Percentiles rank a stretch among this genome's conserved stretches.
Evolutionary conservation across 92 coral and sea anemone genomes (phyloP).

Genomic region (Heteractis magnifica): DNA sequence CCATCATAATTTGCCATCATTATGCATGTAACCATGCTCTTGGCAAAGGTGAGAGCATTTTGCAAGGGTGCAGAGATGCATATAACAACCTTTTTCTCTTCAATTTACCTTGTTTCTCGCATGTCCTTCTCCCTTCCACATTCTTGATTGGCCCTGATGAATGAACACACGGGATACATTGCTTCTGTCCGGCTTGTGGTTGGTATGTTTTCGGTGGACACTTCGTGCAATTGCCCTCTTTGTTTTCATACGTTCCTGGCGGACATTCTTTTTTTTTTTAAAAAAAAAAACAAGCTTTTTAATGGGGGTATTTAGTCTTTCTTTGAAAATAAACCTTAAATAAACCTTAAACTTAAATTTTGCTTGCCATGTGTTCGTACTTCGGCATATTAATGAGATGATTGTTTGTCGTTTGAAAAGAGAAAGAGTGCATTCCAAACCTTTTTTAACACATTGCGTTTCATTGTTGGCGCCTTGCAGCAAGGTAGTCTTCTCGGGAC

Average conservation of each 20-base stretch:
- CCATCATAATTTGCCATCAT: neutral
- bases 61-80: neutral
- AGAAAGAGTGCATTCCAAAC: neutral
- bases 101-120: conserved; percentile 13
- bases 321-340: too few relatives aligned
- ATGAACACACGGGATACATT: conserved; percentile 16
- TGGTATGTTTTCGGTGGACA: conserved; percentile 21
- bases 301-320: neutral
- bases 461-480: neutral
- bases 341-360: too few relatives aligned
- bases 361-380: too few relatives aligned
- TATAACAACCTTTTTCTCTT: neutral
- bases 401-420: neutral
- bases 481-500: neutral
- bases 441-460: conserved; percentile 3
- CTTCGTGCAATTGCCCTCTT: conserved; percentile 2
- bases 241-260: neutral
- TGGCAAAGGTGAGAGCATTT: neutral
- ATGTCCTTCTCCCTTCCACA: conserved; percentile 10
- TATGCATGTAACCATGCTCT: neutral
- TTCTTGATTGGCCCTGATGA: neutral
- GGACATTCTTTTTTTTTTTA: neutral
- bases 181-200: conserved; percentile 18
- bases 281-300: too few relatives aligned
- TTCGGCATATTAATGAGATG: too few relatives aligned